phyloP scores from a whole-genome alignment of 2,888 invertebrate species.

The Lepas anatifera region DNA sequence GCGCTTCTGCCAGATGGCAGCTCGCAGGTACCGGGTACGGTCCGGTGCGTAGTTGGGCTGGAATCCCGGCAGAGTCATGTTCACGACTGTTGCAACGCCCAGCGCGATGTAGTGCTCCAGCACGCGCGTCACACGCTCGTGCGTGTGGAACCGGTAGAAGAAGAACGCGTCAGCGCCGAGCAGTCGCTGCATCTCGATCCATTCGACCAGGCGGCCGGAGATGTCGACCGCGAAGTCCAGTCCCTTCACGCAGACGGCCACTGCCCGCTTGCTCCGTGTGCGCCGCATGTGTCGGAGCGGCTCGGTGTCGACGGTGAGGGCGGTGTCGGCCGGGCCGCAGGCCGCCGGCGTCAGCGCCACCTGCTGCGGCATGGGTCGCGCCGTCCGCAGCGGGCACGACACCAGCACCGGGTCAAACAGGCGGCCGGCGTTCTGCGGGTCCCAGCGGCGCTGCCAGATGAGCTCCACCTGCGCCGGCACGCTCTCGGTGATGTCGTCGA shows the following conservation, averaged over 20 bases:
- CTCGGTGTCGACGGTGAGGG: slow-evolving; percentile 33
- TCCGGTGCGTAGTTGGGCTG: slow-evolving; percentile 36
- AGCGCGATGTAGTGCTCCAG: slow-evolving; percentile 44
- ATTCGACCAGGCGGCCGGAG: slow-evolving; percentile 49
- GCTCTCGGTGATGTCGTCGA: slow-evolving; percentile 40
- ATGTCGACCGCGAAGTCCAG: slow-evolving; percentile 51
- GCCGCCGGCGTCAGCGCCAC: slow-evolving; percentile 42
- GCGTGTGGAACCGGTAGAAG: slow-evolving; percentile 50
- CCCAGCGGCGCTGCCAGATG: slow-evolving; percentile 53
- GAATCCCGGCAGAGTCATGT: slow-evolving; percentile 43
- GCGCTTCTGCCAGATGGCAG: slow-evolving; percentile 52
- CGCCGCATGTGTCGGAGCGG: slow-evolving; percentile 18
- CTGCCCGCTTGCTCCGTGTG: not conserved
- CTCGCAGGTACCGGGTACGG: slow-evolving; percentile 35
- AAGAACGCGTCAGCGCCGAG: slow-evolving; percentile 54
- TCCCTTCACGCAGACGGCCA: slow-evolving; percentile 57
- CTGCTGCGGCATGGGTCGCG: slow-evolving; percentile 33
- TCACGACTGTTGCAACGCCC: slow-evolving; percentile 34
- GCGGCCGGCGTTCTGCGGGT: slow-evolving; percentile 29
- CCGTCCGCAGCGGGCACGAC: slow-evolving; percentile 46
- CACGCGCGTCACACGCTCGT: slow-evolving; percentile 42
- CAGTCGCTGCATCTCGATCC: slow-evolving; percentile 54
- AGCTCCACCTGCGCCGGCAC: slow-evolving; percentile 40
- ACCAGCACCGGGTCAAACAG: slow-evolving; percentile 45
- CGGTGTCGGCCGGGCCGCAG: slow-evolving; percentile 40